Percentiles rank a stretch among this genome's conserved stretches.
Evolutionary conservation across 2,888 invertebrate species (phyloP).

Genomic region (Lordiphosa andalusiaca): DNA sequence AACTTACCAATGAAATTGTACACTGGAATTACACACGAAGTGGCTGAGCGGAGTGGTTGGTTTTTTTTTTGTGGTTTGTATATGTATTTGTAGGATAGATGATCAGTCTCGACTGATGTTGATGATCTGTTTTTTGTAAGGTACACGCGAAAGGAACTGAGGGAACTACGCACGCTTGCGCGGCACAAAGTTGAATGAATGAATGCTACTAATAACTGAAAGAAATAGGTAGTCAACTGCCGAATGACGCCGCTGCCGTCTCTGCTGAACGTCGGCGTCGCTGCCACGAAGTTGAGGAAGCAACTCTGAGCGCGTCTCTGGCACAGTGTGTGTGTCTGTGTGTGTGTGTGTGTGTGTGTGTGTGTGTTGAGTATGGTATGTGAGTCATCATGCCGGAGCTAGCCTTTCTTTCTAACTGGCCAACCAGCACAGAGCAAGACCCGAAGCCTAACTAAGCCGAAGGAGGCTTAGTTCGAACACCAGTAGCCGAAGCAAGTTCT

Average conservation of each 20-base stretch:
- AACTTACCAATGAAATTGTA: constrained; percentile 30
- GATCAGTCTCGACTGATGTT: constrained; percentile 14
- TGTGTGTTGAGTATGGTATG: constrained; percentile 48
- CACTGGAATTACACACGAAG: constrained; percentile 37
- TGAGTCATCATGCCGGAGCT: constrained; percentile 54
- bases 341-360: constrained; percentile 26
- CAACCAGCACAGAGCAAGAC: constrained; percentile 43
- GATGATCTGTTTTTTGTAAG: constrained; percentile 32
- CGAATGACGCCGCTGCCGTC: constrained; percentile 35
- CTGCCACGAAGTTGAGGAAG: constrained; percentile 67
- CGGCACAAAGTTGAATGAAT: constrained; percentile 75
- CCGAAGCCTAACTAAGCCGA: constrained; percentile 54
- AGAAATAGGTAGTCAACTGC: constrained; percentile 72
- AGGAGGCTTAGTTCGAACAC: constrained; percentile 80
- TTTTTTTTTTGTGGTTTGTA: constrained; percentile 12
- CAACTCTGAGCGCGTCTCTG: constrained; percentile 57
- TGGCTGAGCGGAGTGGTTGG: constrained; percentile 4
- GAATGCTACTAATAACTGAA: constrained; percentile 74
- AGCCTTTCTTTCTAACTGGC: constrained; percentile 59
- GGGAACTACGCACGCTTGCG: constrained; percentile 72
- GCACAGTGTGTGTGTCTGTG: constrained; percentile 21
- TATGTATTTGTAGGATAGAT: constrained; percentile 13
- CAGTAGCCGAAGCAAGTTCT: constrained; percentile 78
- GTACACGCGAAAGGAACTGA: constrained; percentile 74
- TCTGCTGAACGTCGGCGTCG: constrained; percentile 47